phyloP scores from a whole-genome alignment of 2,113 vertebrate genomes.

The Gambusia holbrooki region DNA sequence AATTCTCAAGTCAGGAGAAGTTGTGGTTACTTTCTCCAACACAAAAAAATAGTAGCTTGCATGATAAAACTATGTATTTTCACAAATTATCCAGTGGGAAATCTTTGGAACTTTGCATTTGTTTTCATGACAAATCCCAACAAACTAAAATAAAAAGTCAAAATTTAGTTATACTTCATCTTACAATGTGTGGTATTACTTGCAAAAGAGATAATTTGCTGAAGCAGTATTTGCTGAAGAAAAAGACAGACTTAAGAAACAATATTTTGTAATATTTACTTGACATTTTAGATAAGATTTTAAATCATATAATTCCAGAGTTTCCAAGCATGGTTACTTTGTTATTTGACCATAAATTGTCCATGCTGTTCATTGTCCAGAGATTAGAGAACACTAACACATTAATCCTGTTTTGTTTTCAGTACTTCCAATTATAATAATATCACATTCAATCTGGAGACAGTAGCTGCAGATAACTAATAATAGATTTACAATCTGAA shows the following conservation, averaged over 20 bases:
- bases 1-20: too few relatives aligned
- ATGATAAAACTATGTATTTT: too few relatives aligned
- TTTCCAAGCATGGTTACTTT: background rate
- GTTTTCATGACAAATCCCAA: too few relatives aligned
- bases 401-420: background rate
- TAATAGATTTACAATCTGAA: too few relatives aligned
- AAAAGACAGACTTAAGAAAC: background rate
- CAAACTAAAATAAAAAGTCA: background rate
- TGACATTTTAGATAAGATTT: background rate
- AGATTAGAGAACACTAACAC: background rate
- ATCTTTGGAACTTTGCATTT: background rate
- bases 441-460: background rate
- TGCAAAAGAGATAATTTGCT: background rate
- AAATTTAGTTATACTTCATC: background rate
- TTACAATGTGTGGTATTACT: background rate
- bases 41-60: too few relatives aligned
- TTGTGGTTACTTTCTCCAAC: too few relatives aligned
- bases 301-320: background rate
- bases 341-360: background rate
- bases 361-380: background rate
- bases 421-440: background rate
- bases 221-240: background rate
- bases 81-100: background rate
- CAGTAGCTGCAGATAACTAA: too few relatives aligned
- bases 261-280: background rate